Evolutionary conservation across 2,113 vertebrate species (phyloP).

Genomic region (Phaethornis superciliosus): DNA sequence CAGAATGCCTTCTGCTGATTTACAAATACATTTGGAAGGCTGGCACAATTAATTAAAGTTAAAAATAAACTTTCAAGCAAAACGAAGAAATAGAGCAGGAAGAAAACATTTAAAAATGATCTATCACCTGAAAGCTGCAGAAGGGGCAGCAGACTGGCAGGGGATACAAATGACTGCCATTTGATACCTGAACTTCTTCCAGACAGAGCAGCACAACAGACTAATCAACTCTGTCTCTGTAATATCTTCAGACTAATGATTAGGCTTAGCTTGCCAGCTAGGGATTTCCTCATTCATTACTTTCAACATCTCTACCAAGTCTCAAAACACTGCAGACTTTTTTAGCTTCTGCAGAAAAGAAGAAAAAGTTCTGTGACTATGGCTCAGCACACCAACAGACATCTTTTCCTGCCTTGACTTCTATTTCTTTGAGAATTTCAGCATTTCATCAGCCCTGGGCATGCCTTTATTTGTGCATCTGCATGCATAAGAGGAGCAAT

Average conservation of each 20-base stretch:
- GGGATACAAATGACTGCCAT: conserved; percentile 40
- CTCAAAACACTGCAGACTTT: conserved; percentile 14
- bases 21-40: not conserved
- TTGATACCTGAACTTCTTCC: conserved; percentile 34
- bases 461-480: not conserved
- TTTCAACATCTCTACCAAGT: not conserved
- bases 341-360: not conserved
- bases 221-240: conserved; percentile 36
- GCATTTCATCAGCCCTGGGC: not conserved
- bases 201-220: conserved; percentile 39
- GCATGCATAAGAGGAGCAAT: not conserved
- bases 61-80: conserved; percentile 4
- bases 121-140: conserved; percentile 3
- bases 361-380: not conserved
- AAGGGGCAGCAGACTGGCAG: not conserved
- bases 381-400: not conserved
- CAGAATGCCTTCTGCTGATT: not conserved
- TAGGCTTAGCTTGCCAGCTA: conserved; percentile 10
- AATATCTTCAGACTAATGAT: conserved; percentile 47
- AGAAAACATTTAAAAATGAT: conserved; percentile 42
- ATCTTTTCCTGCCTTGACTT: not conserved
- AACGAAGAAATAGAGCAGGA: not conserved
- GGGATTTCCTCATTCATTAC: conserved; percentile 53
- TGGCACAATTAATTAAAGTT: conserved; percentile 20
- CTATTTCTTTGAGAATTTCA: not conserved